Base-by-base conservation (phyloP, 2,888 invertebrate genomes). In the Tanaodytes sp. region DNA sequence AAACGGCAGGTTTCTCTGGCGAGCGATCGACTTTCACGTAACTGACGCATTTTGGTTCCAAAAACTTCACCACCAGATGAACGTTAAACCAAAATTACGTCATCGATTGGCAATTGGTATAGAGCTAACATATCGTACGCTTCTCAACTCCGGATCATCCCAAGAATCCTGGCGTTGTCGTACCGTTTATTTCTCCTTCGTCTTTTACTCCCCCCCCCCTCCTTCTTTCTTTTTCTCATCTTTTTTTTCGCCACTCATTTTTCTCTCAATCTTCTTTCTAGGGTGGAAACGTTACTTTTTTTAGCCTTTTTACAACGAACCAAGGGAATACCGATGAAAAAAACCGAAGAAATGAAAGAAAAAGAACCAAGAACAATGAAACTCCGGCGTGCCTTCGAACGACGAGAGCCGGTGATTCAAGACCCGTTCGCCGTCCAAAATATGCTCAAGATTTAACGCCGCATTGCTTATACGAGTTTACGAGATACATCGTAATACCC, bases 231-330 rank as follows among this genome's bases (percentile, higher is more conserved):
- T 58, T 42, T 49, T 58, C 57, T 68, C 33, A 3, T 66, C 37
- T 59, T 67, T 62, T 70, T 48, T 54, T 18, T 37, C 20, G 11
- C 5, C 20, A 16, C 62, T 33, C 66, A 66, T 75, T 77, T 78
- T 76, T 73, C 73, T 70, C 68, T 73, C 75, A 74, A 76, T 63
- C 75, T 67, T 59, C 70, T 73, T 72, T 62, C 58, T 68, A 46
- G 55, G 42, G 52, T 30, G 46, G 45, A 48, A 33, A n/a, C n/a
- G n/a, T n/a, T n/a, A 18, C 27, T 48, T 63, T 71, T 65, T 71
- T 71, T 58, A 67, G 62, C 72, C 55, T 65, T 71, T 69, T 74
- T 73, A 51, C 42, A 66, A 55, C 73, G 73, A 75, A 75, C 72
- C 76, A 76, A 75, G 69, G 73, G 73, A 79, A 75, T 71, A 58